Base-by-base conservation (phyloP, 2,113 vertebrate genomes). In the Pelodiscus sinensis region DNA sequence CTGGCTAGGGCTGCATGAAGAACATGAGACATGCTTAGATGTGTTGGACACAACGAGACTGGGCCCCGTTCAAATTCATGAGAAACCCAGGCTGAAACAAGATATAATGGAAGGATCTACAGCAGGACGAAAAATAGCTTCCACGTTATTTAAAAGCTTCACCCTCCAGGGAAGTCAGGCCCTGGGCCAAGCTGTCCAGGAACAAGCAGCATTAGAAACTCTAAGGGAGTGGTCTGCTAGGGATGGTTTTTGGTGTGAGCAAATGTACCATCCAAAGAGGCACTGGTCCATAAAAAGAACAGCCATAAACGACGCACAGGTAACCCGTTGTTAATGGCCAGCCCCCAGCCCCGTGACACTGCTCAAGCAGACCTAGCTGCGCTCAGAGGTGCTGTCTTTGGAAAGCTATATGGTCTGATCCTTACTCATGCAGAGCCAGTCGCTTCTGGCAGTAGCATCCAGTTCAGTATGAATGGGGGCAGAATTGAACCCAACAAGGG, bases 31-130 rank as follows among this genome's bases (percentile, higher is more conserved):
- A 27, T 58, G 54, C 21, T 87, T 9, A 57, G 31, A 83, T 78
- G n/a, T 19, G 86, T 7, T 79, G 51, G 55, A 4, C 24, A 82
- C 24, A 84, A 35, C 18, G 27, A 60, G 27, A 77, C 22, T 8
- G 13, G 11, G 44, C 60, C 52, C 35, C 31, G 5, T 12, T 87
- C 87, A 80, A 54, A 90, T 88, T 80, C 52, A 24, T 80, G 68
- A 85, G 8, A 24, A 31, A 44, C 29, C 77, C 80, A 68, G 86
- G 93, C 82, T 62, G 22, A 87, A 90, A 80, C 7, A 4, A 50
- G 50, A 56, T 62, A 58, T 2, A 86, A 57, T 0, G 77, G 4
- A 2, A 62, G 35, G 56, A 24, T 6, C 44, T 77, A 54, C 35
- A 54, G 80, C 82, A 92, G 50, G 1, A n/a, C 24, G 8, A 24